These are phyloP conservation scores for Dicentrarchus labrax DNA, from an alignment of 2,113 vertebrate genomes.

Conservation along the genomic window DNA sequence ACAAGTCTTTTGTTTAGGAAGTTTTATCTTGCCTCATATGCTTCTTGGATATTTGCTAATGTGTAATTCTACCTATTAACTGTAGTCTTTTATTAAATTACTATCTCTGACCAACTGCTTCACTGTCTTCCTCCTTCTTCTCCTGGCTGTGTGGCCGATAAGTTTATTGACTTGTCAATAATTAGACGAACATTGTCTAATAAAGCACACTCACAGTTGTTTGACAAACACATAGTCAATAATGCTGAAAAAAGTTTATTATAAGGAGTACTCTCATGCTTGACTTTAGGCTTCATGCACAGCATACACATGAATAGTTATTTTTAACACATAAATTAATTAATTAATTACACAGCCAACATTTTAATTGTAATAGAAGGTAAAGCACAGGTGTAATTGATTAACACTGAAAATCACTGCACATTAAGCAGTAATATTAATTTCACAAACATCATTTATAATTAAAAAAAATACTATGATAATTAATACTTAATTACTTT, in stretches of 20 bases:
- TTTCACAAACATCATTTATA: too few relatives aligned
- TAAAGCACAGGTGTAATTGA: background rate
- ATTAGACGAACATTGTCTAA: slow-evolving; percentile 25
- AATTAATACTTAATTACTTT: too few relatives aligned
- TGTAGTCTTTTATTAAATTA: slow-evolving; percentile 9
- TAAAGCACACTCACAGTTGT: background rate
- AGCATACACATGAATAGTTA: background rate
- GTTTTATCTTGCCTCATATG: background rate
- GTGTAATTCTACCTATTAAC: background rate
- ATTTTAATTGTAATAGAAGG: background rate
- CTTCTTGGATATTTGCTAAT: background rate
- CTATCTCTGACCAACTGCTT: background rate
- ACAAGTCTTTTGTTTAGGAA: background rate
- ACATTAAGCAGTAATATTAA: too few relatives aligned
- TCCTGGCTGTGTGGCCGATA: background rate
- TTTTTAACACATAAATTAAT: too few relatives aligned
- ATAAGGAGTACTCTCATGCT: background rate
- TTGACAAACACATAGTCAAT: slow-evolving; percentile 26
- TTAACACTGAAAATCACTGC: too few relatives aligned
- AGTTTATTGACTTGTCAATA: slow-evolving; percentile 35
- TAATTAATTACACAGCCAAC: background rate
- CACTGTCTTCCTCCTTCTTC: background rate
- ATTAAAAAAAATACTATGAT: too few relatives aligned
- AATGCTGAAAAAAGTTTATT: background rate
- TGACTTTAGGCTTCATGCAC: slow-evolving; percentile 15